Conservation (phyloP, 2,888 invertebrate genomes). For the Chrysodeixis includens region DNA sequence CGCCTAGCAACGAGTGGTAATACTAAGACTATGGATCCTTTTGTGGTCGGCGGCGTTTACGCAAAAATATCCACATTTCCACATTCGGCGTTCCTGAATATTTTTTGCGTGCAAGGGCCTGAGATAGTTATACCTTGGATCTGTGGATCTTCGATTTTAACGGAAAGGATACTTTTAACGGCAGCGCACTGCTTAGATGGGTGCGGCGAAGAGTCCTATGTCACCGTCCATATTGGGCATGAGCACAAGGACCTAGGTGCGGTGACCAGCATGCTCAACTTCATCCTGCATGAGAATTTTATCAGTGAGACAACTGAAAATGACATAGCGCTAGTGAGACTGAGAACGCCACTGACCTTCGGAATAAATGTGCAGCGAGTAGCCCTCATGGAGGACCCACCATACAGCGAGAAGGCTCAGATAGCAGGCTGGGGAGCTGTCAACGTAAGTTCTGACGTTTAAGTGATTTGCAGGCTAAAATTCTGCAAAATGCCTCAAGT, state of each 20-base stretch:
- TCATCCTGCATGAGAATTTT: slow-evolving; percentile 56
- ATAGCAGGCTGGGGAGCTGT: slow-evolving; percentile 26
- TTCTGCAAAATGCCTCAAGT: too few species aligned
- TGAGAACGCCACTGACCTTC: slow-evolving; percentile 8
- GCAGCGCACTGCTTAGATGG: slow-evolving; percentile 48
- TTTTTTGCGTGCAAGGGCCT: slow-evolving; percentile 18
- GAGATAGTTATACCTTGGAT: slow-evolving; percentile 22
- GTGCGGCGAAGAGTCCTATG: neutral
- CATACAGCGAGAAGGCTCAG: slow-evolving; percentile 15
- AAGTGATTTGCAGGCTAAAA: too few species aligned
- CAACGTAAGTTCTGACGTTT: slow-evolving; percentile 14
- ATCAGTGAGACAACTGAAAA: slow-evolving; percentile 11
- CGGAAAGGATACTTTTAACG: slow-evolving; percentile 42
- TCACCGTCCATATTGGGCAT: slow-evolving; percentile 21
- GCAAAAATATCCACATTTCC: slow-evolving; percentile 17
- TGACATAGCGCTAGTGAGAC: slow-evolving; percentile 25
- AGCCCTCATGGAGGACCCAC: slow-evolving; percentile 20
- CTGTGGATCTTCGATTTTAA: slow-evolving; percentile 54
- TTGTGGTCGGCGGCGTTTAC: slow-evolving; percentile 18
- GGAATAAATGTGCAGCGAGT: slow-evolving; percentile 10
- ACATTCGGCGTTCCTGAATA: slow-evolving; percentile 39
- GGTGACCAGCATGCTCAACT: slow-evolving; percentile 22
- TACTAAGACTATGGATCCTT: slow-evolving; percentile 11
- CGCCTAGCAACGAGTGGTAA: neutral
- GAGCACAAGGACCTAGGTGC: slow-evolving; percentile 9